A percentile compares a stretch with the other conserved stretches of the same genome.
Conservation (phyloP, 2,888 invertebrate species). For the Polia nebulosa region DNA sequence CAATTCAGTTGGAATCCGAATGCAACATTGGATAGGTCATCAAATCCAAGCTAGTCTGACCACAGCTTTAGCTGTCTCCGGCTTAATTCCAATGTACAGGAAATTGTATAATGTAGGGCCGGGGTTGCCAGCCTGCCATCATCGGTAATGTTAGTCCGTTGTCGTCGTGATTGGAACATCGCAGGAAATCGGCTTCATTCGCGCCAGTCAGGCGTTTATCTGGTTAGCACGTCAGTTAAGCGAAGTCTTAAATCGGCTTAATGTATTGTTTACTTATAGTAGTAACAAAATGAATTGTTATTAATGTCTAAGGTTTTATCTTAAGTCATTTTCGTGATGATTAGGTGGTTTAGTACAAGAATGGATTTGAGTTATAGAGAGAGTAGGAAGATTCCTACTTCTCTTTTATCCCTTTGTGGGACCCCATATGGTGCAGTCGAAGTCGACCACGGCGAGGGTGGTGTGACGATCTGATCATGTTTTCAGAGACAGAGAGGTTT, state of each 20-base stretch:
- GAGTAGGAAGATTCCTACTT: too few relatives aligned
- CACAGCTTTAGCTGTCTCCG: conserved; percentile 37
- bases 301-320: too few relatives aligned
- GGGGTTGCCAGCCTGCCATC: conserved; percentile 12
- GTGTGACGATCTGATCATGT: too few relatives aligned
- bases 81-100: conserved; percentile 34
- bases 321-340: too few relatives aligned
- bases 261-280: background rate
- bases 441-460: too few relatives aligned
- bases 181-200: conserved; percentile 48
- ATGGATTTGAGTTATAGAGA: too few relatives aligned
- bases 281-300: too few relatives aligned
- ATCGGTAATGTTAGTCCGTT: conserved; percentile 30
- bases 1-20: too few relatives aligned
- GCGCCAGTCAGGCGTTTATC: conserved; percentile 25
- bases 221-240: conserved; percentile 7
- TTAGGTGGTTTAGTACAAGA: background rate
- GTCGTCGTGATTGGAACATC: conserved; percentile 40
- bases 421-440: too few relatives aligned
- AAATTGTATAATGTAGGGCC: conserved; percentile 49
- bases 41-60: conserved; percentile 2
- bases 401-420: too few relatives aligned
- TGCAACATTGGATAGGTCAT: too few relatives aligned
- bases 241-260: conserved; percentile 3
- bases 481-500: too few relatives aligned